Evolutionary conservation across 2,113 vertebrate species (phyloP), one percentile per base, ranked within the genome.

Genomic region (Thunnus maccoyii): DNA sequence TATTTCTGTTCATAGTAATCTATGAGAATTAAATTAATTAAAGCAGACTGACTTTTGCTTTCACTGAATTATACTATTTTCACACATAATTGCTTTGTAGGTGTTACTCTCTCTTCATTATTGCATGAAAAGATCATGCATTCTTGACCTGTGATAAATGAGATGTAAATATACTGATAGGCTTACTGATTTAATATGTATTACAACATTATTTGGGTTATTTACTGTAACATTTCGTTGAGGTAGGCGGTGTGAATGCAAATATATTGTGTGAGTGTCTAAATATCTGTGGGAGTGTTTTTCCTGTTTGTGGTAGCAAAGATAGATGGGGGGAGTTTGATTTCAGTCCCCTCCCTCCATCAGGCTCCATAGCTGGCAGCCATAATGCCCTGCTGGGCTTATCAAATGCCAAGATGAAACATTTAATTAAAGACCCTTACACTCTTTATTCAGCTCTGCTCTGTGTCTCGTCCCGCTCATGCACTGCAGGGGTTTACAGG

Each of bases 361-460:
- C 58, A 65, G 68, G 60, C 63, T 66, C 51, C 60, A 73, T 81
- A 69, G 75, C 85, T 80, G 68, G 84, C 77, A 75, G 90, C 65
- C 62, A 86, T 69, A 68, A 83, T 70, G 58, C 82, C 78, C 80
- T 62, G 58, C 78, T 81, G 66, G 62, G 84, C 87, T 91, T 90
- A 92, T 92, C 89, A 91, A 91, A 93, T 88, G 82, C 90, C 85
- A 87, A 80, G 73, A 91, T 84, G 89, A 86, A 84, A 88, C 85
- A 92, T 92, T 94, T 93, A 94, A 93, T 94, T 93, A 92, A 90
- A 91, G 80, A 85, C 80, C 85, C 73, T 68, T 65, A 70, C 66
- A 51, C 63, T 84, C 76, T 74, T 86, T 69, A 75, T 88, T 87
- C 83, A 76, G 81, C 63, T 55, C 32, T 0, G 81, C 85, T 80